phyloP scores from a whole-genome alignment of 2,888 invertebrate species.

The Tenthredo livida region DNA sequence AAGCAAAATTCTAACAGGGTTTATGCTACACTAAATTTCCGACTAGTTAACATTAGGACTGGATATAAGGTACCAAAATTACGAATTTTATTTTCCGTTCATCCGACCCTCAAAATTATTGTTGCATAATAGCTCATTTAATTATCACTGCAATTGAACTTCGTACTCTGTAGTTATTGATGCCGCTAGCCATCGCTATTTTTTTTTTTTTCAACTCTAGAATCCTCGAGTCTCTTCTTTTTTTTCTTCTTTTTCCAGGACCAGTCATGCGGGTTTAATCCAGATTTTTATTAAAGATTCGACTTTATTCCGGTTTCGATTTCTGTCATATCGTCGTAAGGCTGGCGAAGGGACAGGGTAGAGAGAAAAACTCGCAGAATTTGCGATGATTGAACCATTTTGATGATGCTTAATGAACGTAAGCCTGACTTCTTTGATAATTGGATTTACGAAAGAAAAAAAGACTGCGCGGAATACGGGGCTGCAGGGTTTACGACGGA shows the following conservation, averaged over 20 bases:
- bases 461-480: not conserved
- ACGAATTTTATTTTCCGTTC: not conserved
- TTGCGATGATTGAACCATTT: constrained; percentile 6
- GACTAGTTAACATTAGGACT: not conserved
- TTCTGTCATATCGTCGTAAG: not conserved
- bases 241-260: not conserved
- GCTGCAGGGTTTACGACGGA: not conserved
- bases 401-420: constrained; percentile 33
- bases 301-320: constrained; percentile 13
- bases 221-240: not conserved
- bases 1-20: not conserved
- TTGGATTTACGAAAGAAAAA: not conserved
- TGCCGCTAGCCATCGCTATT: not conserved
- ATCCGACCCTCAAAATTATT: not conserved
- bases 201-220: not conserved
- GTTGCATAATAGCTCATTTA: not conserved
- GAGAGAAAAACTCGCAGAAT: constrained; percentile 14
- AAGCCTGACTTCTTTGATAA: constrained; percentile 19
- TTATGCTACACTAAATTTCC: not conserved
- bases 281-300: constrained; percentile 5
- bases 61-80: not conserved
- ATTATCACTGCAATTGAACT: constrained; percentile 16
- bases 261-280: not conserved
- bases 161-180: not conserved
- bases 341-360: not conserved